Evolutionary conservation across 2,113 vertebrate species (phyloP), one percentile per base, ranked within the genome.

Genomic region (Meriones unguiculatus): DNA sequence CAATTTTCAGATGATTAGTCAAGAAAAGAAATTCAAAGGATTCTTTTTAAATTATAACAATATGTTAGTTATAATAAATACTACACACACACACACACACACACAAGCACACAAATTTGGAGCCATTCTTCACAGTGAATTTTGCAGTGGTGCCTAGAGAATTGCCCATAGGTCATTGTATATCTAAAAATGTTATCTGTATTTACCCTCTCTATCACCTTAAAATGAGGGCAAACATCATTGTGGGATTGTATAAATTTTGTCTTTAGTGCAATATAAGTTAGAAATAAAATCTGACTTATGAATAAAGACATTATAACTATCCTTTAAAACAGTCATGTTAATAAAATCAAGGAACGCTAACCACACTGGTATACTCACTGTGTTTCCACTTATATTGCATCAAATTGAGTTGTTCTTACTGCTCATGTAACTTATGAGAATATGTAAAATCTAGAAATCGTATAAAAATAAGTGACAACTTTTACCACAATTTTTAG

Each of bases 391-490:
- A 94, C 30, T 95, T 89, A 84, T 24, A 92, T 5, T 86, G 35
- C n/a, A 96, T 93, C 93, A 14, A 14, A 90, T 93, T 97, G 67
- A 93, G 90, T 95, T 69, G 17, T 91, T 54, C n/a, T 17, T 95
- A 91, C n/a, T 89, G 32, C 10, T 35, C 35, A 32, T 52, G n/a
- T 11, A 89, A 89, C 88, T 96, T 96, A 82, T n/a, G 91, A 95
- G 54, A 90, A 87, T 97, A 96, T 75, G 86, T 30, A 93, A 46
- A 96, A 96, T 93, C 8, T 95, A 25, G 87, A 97, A 89, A 82
- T 89, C 54, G 65, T 35, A 78, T 69, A 41, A 62, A 24, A 95
- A 94, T 95, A 41, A 69, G 70, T 70, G 82, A 96, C 64, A 97
- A 57, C 30, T 38, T 78, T 87, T 94, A 90, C 57, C 35, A 92